Conservation (phyloP, 2,888 invertebrate species). For the Sesia apiformis region DNA sequence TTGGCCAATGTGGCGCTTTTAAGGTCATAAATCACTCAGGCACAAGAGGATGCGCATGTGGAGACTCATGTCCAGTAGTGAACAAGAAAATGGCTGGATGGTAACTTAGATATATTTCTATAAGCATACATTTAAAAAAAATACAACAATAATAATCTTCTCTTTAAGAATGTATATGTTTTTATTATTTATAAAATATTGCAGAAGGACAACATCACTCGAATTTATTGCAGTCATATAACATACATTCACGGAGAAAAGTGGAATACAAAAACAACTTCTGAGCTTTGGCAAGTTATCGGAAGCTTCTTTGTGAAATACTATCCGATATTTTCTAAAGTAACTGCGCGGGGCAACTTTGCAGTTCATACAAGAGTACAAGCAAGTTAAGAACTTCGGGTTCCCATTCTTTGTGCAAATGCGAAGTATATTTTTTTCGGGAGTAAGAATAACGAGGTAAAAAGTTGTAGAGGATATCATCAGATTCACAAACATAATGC, state of each 20-base stretch:
- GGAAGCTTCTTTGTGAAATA: conserved; percentile 40
- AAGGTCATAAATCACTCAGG: too few relatives aligned
- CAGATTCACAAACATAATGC: conserved; percentile 54
- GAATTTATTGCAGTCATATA: too few relatives aligned
- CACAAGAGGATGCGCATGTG: too few relatives aligned
- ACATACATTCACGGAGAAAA: conserved; percentile 8
- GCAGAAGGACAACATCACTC: too few relatives aligned
- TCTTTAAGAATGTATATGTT: too few relatives aligned
- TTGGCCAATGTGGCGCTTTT: too few relatives aligned
- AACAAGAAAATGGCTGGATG: too few relatives aligned
- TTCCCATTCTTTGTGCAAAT: conserved; percentile 29
- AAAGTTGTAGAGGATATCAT: conserved; percentile 43
- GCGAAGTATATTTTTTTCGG: conserved; percentile 31
- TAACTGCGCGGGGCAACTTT: conserved; percentile 30
- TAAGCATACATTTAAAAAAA: too few relatives aligned
- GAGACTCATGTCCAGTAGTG: too few relatives aligned
- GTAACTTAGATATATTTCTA: too few relatives aligned
- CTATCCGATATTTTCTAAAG: conserved; percentile 42
- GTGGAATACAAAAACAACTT: conserved; percentile 38
- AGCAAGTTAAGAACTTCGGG: conserved; percentile 19
- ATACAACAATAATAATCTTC: too few relatives aligned
- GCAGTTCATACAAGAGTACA: conserved; percentile 15
- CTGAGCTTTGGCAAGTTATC: conserved; percentile 33
- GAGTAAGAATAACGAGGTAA: conserved; percentile 32
- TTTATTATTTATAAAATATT: too few relatives aligned